phyloP scores from a whole-genome alignment of 2,888 invertebrate species.

The Trachelus iudaicus region DNA sequence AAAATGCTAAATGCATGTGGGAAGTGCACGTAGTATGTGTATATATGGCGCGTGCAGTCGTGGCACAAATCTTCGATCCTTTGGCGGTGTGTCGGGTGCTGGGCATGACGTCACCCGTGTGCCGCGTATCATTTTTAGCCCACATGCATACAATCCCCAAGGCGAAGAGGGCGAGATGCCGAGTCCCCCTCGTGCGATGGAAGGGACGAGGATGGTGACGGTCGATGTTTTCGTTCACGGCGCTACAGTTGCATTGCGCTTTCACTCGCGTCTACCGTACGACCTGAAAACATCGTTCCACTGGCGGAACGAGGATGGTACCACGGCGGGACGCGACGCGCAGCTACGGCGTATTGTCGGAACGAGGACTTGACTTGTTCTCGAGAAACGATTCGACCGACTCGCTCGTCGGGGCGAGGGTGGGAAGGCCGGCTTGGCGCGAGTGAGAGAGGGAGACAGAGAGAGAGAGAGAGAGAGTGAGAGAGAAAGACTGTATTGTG shows the following conservation, averaged over 20 bases:
- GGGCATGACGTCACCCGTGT: constrained; percentile 48
- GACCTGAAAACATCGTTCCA: constrained; percentile 40
- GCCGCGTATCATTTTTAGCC: constrained; percentile 57
- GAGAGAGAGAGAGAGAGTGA: constrained; percentile 17
- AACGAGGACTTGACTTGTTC: not conserved
- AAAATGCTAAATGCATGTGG: not conserved
- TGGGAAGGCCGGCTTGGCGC: not conserved
- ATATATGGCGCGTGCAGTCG: not conserved
- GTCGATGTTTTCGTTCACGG: constrained; percentile 30
- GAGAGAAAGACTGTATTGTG: constrained; percentile 11
- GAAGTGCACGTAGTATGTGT: not conserved
- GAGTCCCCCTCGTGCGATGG: not conserved
- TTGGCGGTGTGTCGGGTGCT: not conserved
- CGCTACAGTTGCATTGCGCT: constrained; percentile 40
- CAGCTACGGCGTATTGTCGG: constrained; percentile 9
- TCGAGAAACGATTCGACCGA: constrained; percentile 2
- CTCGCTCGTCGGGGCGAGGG: not conserved
- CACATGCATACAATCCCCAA: constrained; percentile 32
- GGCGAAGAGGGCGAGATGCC: not conserved
- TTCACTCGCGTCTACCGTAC: constrained; percentile 54
- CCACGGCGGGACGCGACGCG: constrained; percentile 8
- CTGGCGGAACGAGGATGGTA: not conserved
- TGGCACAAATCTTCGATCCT: not conserved
- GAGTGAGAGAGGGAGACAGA: constrained; percentile 18
- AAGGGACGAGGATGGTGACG: constrained; percentile 11